Conservation (phyloP, 2,888 invertebrate genomes). For the Anorthoa munda region DNA sequence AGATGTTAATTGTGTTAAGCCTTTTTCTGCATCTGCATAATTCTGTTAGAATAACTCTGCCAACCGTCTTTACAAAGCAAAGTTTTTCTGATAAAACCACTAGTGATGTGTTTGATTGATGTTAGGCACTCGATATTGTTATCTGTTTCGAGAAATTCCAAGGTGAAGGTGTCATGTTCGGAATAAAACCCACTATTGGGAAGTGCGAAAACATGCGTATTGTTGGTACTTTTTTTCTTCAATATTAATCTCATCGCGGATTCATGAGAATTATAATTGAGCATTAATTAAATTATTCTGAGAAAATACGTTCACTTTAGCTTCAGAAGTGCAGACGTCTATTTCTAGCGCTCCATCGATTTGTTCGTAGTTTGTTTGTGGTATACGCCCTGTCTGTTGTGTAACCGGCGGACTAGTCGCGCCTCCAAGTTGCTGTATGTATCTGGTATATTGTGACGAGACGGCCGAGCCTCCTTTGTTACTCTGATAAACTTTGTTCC, state of each 20-base stretch:
- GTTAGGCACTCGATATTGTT: constrained; percentile 14
- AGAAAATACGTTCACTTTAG: constrained; percentile 19
- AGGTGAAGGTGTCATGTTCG: constrained; percentile 18
- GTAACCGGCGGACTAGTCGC: constrained; percentile 32
- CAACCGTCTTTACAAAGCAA: background rate
- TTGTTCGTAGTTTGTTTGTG: constrained; percentile 11
- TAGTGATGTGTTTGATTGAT: constrained; percentile 21
- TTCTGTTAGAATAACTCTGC: constrained; percentile 16
- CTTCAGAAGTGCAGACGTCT: constrained; percentile 5
- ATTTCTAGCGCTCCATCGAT: constrained; percentile 42
- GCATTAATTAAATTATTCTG: constrained; percentile 13
- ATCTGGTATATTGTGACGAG: constrained; percentile 56
- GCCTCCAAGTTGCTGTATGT: constrained; percentile 42
- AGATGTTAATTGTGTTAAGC: background rate
- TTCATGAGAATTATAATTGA: background rate
- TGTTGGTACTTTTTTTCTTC: constrained; percentile 11
- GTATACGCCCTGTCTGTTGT: constrained; percentile 21
- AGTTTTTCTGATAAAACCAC: constrained; percentile 22
- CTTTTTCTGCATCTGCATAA: background rate
- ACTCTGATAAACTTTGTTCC: constrained; percentile 66
- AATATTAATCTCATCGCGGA: background rate
- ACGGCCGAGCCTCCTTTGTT: constrained; percentile 68
- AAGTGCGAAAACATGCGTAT: constrained; percentile 11
- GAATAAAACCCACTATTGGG: background rate
- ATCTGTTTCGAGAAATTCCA: constrained; percentile 38